These are phyloP conservation scores for Nineta flava DNA, from an alignment of 2,888 invertebrate genomes.

Conservation along the genomic window DNA sequence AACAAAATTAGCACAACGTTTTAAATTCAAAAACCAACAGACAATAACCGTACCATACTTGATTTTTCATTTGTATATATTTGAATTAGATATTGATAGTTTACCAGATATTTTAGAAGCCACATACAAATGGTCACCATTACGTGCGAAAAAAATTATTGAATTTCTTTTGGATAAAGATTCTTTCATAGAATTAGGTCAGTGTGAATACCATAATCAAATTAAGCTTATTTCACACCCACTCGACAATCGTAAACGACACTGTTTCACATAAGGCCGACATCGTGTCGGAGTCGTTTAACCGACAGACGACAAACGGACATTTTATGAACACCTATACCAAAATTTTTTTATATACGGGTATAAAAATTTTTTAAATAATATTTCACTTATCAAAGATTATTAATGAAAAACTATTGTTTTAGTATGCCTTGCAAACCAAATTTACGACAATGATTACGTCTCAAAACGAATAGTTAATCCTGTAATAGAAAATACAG, in stretches of 20 bases:
- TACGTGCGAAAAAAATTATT: neutral
- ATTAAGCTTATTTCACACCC: no score
- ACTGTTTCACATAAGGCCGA: no score
- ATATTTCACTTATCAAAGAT: no score
- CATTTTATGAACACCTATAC: no score
- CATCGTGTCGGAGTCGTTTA: no score
- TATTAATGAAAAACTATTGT: no score
- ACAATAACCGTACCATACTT: conserved; percentile 11
- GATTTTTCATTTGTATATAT: conserved; percentile 18
- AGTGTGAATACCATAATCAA: no score
- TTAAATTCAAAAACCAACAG: no score
- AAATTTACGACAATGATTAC: conserved; percentile 32
- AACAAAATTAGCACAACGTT: conserved; percentile 11
- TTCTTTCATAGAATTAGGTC: conserved; percentile 12
- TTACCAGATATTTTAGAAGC: neutral
- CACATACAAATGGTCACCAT: neutral
- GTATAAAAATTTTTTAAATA: no score
- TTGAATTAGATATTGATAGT: conserved; percentile 13
- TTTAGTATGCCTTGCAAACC: conserved; percentile 29
- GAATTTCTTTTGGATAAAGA: conserved; percentile 4
- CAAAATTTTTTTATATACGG: no score
- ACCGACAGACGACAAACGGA: no score
- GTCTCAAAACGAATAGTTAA: conserved; percentile 32
- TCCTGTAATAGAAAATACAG: conserved; percentile 27
- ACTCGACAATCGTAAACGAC: no score